A percentile compares a stretch with the other conserved stretches of the same genome.
phyloP scores from a whole-genome alignment of 2,113 vertebrate genomes.

The Gopherus evgoodei region DNA sequence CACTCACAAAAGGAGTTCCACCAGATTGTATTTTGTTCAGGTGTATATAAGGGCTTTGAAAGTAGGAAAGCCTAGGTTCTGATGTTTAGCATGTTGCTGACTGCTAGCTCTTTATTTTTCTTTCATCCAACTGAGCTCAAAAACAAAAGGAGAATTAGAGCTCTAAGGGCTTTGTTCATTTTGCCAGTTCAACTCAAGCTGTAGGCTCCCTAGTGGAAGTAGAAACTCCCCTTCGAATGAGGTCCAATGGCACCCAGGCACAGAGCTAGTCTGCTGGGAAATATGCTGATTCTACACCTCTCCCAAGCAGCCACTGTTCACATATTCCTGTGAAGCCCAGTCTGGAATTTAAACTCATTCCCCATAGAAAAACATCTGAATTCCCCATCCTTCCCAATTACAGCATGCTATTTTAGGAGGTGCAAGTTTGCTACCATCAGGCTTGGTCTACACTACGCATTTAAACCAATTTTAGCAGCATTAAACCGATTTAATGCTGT shows the following conservation, averaged over 20 bases:
- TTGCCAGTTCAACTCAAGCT: not conserved
- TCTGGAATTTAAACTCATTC: constrained; percentile 13
- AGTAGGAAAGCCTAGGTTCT: not conserved
- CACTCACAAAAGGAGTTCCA: not conserved
- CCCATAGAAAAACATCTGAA: not conserved
- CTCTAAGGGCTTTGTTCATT: not conserved
- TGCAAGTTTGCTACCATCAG: constrained; percentile 5
- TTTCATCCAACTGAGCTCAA: not conserved
- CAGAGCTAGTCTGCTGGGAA: constrained; percentile 5
- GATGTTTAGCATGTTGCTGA: not conserved
- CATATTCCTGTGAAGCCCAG: not conserved
- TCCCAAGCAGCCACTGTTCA: not conserved
- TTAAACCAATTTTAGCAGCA: too few species aligned
- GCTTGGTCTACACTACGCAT: too few species aligned
- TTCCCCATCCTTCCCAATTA: not conserved
- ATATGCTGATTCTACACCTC: not conserved
- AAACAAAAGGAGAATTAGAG: constrained; percentile 7
- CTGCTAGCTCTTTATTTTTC: not conserved
- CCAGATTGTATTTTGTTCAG: not conserved
- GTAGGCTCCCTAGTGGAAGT: not conserved
- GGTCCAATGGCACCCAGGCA: not conserved
- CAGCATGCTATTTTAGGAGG: not conserved
- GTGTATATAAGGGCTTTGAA: not conserved
- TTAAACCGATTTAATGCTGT: too few species aligned
- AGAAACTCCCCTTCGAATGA: not conserved